phyloP scores from a whole-genome alignment of 2,888 invertebrate genomes.

The Cataglyphis rosenhaueri region DNA sequence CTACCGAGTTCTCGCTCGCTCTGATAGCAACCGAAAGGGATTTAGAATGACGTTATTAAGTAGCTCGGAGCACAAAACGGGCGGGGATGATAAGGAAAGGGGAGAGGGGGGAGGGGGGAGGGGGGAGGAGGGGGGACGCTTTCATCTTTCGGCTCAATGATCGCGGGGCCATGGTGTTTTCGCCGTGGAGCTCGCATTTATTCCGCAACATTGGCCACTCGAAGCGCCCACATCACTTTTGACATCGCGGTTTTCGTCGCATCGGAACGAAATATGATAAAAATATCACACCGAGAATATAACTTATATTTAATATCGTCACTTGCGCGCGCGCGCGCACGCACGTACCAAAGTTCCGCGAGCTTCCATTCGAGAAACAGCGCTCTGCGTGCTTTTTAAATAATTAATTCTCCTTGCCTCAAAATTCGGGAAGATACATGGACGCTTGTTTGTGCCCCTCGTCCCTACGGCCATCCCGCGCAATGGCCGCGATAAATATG shows the following conservation, averaged over 20 bases:
- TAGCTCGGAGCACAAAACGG: background rate
- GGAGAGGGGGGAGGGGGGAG: background rate
- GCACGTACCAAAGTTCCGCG: background rate
- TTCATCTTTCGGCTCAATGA: slow-evolving; percentile 49
- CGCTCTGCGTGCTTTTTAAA: slow-evolving; percentile 21
- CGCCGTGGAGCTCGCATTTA: slow-evolving; percentile 20
- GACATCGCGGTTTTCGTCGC: background rate
- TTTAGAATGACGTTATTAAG: slow-evolving; percentile 6
- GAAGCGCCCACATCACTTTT: slow-evolving; percentile 16
- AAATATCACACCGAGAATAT: background rate
- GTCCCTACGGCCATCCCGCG: background rate
- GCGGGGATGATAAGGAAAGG: background rate
- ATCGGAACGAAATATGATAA: background rate
- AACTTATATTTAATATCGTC: background rate
- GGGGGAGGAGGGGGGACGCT: background rate
- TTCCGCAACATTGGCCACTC: slow-evolving; percentile 14
- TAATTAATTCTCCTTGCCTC: slow-evolving; percentile 18
- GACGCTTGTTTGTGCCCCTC: background rate
- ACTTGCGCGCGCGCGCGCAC: background rate
- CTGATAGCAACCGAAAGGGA: background rate
- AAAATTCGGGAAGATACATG: slow-evolving; percentile 10
- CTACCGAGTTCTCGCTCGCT: background rate
- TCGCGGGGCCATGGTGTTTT: background rate
- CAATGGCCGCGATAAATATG: slow-evolving; percentile 57
- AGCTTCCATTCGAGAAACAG: background rate